phyloP scores from a whole-genome alignment of 2,888 invertebrate species.

The Hirudinaria manillensis region DNA sequence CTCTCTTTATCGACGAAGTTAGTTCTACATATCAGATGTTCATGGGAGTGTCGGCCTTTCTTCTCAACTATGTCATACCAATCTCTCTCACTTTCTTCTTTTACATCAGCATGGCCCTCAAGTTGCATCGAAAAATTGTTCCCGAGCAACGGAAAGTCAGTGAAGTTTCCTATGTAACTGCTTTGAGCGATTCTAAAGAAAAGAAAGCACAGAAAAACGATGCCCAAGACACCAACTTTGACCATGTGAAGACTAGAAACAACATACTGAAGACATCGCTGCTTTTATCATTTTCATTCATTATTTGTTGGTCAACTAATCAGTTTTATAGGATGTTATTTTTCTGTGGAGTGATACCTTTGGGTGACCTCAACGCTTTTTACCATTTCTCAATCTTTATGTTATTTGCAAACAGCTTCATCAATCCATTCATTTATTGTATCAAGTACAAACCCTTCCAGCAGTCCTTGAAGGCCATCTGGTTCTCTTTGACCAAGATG shows the following conservation, averaged over 20 bases:
- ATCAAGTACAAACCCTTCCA: constrained; percentile 37
- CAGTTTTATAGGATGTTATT: constrained; percentile 37
- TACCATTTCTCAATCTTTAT: constrained; percentile 38
- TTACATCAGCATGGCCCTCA: neutral
- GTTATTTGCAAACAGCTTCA: constrained; percentile 36
- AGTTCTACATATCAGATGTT: neutral
- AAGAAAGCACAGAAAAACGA: neutral
- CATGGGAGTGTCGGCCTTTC: constrained; percentile 33
- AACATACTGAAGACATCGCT: constrained; percentile 38
- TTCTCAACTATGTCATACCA: constrained; percentile 37
- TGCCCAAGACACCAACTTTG: neutral
- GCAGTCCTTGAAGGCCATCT: constrained; percentile 6
- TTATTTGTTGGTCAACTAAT: constrained; percentile 37
- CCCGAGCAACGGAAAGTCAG: neutral
- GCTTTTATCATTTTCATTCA: constrained; percentile 35
- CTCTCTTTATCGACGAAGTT: constrained; percentile 31
- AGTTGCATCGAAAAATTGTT: neutral
- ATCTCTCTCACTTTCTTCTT: constrained; percentile 27
- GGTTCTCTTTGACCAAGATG: too few species aligned
- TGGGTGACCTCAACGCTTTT: constrained; percentile 30
- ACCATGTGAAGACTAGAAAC: constrained; percentile 17
- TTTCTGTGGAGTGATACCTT: constrained; percentile 31
- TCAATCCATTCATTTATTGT: constrained; percentile 38
- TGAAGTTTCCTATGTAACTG: neutral
- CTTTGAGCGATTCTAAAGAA: too few species aligned